Percentiles rank a stretch among this genome's conserved stretches.
Evolutionary conservation across 2,797 vertebrate species (phyloP).

Genomic region (Denticeps clupeoides): DNA sequence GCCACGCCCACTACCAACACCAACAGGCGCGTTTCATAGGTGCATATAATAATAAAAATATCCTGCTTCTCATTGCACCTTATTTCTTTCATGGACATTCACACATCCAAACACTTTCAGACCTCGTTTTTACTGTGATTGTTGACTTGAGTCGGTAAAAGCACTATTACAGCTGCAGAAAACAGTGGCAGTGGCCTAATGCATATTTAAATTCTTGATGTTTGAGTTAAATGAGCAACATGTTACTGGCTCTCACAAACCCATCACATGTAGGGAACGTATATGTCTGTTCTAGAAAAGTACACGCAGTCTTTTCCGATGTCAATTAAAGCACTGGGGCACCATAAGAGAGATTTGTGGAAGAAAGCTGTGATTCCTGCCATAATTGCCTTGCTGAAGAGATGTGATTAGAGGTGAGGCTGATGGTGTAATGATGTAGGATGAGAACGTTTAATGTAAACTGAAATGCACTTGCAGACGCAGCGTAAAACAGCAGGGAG

Average conservation of each 20-base stretch:
- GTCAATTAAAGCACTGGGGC: conserved; percentile 44
- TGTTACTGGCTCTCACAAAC: conserved; percentile 41
- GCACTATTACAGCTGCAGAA: conserved; percentile 29
- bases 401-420: conserved; percentile 28
- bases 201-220: conserved; percentile 39
- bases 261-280: conserved; percentile 18
- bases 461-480: background rate
- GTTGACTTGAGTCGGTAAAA: too few relatives aligned
- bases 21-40: too few relatives aligned
- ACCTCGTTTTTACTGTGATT: too few relatives aligned
- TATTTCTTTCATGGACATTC: too few relatives aligned
- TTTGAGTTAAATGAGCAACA: conserved; percentile 49
- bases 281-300: conserved; percentile 22
- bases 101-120: too few relatives aligned
- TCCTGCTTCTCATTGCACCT: too few relatives aligned
- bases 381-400: conserved; percentile 41
- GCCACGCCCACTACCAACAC: too few relatives aligned
- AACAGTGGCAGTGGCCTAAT: conserved; percentile 29
- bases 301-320: conserved; percentile 37
- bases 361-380: conserved; percentile 17
- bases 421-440: conserved; percentile 15
- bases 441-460: conserved; percentile 13
- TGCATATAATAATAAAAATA: too few relatives aligned
- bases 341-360: conserved; percentile 32
- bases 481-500: background rate